These are phyloP conservation scores for Pholis gunnellus DNA, from an alignment of 2,113 vertebrate genomes.

Conservation along the genomic window DNA sequence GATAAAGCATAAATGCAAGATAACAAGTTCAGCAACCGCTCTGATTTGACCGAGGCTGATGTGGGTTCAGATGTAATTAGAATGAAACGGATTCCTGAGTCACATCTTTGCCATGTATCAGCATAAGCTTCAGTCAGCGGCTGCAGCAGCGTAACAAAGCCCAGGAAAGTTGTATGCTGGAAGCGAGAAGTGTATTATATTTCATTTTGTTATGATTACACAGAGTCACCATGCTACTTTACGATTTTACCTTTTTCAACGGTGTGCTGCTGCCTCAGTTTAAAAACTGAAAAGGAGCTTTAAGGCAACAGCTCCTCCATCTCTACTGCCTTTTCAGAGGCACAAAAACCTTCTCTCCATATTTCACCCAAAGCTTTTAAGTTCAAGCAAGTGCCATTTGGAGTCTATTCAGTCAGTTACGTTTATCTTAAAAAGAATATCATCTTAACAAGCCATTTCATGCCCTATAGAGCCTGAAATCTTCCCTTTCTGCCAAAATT, in stretches of 20 bases:
- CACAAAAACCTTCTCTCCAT: not conserved
- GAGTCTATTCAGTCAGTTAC: not conserved
- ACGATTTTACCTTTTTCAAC: not conserved
- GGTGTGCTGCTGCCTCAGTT: not conserved
- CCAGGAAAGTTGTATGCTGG: not conserved
- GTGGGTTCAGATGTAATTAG: conserved; percentile 68
- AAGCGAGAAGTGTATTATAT: conserved; percentile 14
- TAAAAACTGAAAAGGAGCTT: not conserved
- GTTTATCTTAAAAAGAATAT: conserved; percentile 1
- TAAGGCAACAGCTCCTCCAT: not conserved
- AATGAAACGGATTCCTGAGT: conserved; percentile 65
- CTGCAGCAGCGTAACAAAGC: conserved; percentile 15
- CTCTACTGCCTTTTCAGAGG: not conserved
- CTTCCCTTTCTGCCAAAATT: not conserved
- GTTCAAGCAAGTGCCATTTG: not conserved
- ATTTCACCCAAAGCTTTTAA: not conserved
- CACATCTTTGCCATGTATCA: conserved; percentile 52
- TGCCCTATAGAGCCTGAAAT: conserved; percentile 2
- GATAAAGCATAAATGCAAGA: conserved; percentile 51
- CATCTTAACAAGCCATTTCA: not conserved
- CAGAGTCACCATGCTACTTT: not conserved
- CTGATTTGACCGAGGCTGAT: conserved; percentile 67
- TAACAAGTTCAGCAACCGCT: conserved; percentile 54
- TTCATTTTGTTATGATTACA: not conserved
- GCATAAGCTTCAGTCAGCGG: conserved; percentile 14